Evolutionary conservation across 2,113 vertebrate genomes (phyloP), one percentile per base, ranked within the genome.

Genomic region (Tychaedon coryphoeus): DNA sequence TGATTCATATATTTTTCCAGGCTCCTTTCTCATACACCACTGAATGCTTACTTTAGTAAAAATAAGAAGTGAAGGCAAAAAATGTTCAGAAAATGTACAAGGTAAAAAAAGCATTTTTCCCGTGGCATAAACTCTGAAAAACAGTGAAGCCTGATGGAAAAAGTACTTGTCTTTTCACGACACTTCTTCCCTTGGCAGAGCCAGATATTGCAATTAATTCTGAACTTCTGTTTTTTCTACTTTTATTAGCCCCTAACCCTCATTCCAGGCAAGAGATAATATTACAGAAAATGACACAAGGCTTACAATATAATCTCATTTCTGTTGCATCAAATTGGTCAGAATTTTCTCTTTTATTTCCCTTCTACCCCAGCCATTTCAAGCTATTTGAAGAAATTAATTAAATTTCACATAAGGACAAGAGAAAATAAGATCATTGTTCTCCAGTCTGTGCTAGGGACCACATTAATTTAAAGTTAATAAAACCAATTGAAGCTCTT

Each of bases 401-500:
- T 88, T 92, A 75, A 51, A 78, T 78, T 95, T 91, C 43, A 69
- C 25, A 72, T 62, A 87, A 90, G 33, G 28, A 64, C 23, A 89
- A 70, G 19, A 78, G 33, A 91, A 96, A 95, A 77, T 45, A 73
- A 73, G 34, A 86, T 65, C 29, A 31, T 57, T 57, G 24, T 74
- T 94, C 67, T 92, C 33, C 50, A 62, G 26, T 26, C 62, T 86
- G 26, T 70, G 22, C 47, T 84, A 67, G 66, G 57, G 54, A 88
- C n/a, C 22, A 72, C 29, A 43, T 86, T 65, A 83, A 90, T 94
- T 95, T 80, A 67, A 77, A 90, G 48, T 85, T 91, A 91, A 91
- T 66, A 48, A 83, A 88, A 93, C 89, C n/a, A 91, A 90, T 4
- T 88, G 33, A 89, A 79, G 28, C 40, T 76, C 67, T 90, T 28